Conservation (phyloP, 2,888 invertebrate species). For the Napeogenes sylphis region DNA sequence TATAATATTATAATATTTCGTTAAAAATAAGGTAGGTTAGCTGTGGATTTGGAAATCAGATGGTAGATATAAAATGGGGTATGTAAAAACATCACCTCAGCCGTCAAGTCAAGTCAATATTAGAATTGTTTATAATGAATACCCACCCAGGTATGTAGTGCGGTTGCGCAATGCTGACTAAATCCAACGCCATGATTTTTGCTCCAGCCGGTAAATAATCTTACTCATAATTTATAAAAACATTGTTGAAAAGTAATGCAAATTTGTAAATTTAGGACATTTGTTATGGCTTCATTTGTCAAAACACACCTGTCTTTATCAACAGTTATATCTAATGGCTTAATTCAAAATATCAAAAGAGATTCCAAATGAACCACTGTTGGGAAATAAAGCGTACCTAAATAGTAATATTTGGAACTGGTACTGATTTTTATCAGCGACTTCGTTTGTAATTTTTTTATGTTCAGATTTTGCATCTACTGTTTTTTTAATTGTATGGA, state of each 20-base stretch:
- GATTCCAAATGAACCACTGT: not conserved
- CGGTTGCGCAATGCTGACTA: constrained; percentile 82
- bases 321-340: not conserved
- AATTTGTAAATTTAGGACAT: constrained; percentile 15
- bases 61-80: not conserved
- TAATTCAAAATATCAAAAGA: not conserved
- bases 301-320: not conserved
- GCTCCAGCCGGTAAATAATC: constrained; percentile 13
- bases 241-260: constrained; percentile 6
- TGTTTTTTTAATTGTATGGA: no score
- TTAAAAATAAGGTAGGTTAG: not conserved
- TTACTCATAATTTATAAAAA: constrained; percentile 36
- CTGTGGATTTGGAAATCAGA: not conserved
- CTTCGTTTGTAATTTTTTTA: no score
- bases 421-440: no score
- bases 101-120: no score
- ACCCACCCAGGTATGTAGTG: constrained; percentile 86
- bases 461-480: no score
- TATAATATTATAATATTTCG: not conserved
- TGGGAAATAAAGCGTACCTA: no score
- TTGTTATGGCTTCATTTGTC: constrained; percentile 18
- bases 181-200: constrained; percentile 70
- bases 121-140: not conserved
- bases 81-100: no score
- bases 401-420: no score